These are phyloP conservation scores for Indicator maculatus DNA, from an alignment of 2,113 vertebrate species.

Conservation along the genomic window DNA sequence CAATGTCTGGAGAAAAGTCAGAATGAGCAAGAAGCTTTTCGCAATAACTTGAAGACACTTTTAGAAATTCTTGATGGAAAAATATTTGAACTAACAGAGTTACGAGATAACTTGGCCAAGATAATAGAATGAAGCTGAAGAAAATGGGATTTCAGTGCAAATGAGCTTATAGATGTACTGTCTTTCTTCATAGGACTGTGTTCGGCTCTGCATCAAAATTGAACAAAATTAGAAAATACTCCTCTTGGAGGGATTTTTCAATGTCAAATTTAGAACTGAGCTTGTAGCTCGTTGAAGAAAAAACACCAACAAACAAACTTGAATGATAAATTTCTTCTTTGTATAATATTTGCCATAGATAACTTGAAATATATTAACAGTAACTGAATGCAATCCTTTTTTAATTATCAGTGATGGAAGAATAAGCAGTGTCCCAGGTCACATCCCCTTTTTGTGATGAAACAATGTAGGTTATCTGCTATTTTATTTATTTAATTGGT, in stretches of 20 bases:
- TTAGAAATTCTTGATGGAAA: constrained; percentile 98
- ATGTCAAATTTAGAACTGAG: constrained; percentile 77
- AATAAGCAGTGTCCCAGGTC: constrained; percentile 74
- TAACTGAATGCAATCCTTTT: constrained; percentile 76
- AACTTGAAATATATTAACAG: constrained; percentile 76
- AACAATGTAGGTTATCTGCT: constrained; percentile 69
- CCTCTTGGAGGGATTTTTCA: constrained; percentile 76
- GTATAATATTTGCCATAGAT: constrained; percentile 78
- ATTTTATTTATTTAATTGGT: constrained; percentile 75
- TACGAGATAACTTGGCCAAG: constrained; percentile 95
- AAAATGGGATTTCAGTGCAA: constrained; percentile 75
- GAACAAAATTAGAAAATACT: constrained; percentile 76
- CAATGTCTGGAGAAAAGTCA: constrained; percentile 97
- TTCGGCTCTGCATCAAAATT: constrained; percentile 80
- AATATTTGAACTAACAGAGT: constrained; percentile 98
- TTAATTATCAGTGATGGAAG: constrained; percentile 68
- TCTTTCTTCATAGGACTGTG: constrained; percentile 78
- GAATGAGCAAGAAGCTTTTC: constrained; percentile 94
- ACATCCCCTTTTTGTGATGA: constrained; percentile 67
- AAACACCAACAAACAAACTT: constrained; percentile 63
- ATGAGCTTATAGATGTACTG: constrained; percentile 77
- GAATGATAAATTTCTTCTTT: constrained; percentile 85
- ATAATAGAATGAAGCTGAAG: constrained; percentile 96
- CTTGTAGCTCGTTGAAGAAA: constrained; percentile 74
- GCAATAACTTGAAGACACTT: constrained; percentile 96